Evolutionary conservation across 2,888 invertebrate species (phyloP).

Genomic region (Allygus modestus): DNA sequence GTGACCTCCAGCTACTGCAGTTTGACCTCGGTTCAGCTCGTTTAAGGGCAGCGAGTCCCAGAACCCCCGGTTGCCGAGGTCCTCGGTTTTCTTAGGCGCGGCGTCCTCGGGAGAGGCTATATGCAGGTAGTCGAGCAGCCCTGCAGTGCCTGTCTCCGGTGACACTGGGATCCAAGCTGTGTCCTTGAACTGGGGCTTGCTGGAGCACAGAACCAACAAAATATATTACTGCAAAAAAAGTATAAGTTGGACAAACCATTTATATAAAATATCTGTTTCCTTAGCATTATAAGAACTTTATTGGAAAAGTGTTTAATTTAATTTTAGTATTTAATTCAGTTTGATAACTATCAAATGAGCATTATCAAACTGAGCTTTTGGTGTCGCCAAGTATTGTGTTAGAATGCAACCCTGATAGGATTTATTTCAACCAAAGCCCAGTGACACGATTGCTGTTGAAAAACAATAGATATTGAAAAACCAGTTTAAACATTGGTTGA

Average conservation of each 20-base stretch:
- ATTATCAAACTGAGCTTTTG: too few species aligned
- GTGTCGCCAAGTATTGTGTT: too few species aligned
- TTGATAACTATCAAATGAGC: too few species aligned
- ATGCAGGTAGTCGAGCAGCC: constrained; percentile 36
- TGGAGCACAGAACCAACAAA: constrained; percentile 1
- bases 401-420: too few species aligned
- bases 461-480: too few species aligned
- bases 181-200: constrained; percentile 46
- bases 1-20: neutral
- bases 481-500: too few species aligned
- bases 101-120: constrained; percentile 45
- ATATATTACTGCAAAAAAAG: too few species aligned
- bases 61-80: constrained; percentile 64
- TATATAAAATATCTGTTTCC: neutral
- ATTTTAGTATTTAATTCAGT: too few species aligned
- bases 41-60: constrained; percentile 66
- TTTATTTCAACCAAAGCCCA: too few species aligned
- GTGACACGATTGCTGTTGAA: too few species aligned
- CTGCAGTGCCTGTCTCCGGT: neutral
- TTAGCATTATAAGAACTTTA: too few species aligned
- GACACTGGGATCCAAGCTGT: constrained; percentile 33
- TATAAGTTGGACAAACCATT: neutral
- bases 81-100: constrained; percentile 1
- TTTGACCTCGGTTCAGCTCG: constrained; percentile 52
- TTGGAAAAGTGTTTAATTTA: too few species aligned